phyloP scores from a whole-genome alignment of 2,797 vertebrate genomes.

The Pristis pectinata region DNA sequence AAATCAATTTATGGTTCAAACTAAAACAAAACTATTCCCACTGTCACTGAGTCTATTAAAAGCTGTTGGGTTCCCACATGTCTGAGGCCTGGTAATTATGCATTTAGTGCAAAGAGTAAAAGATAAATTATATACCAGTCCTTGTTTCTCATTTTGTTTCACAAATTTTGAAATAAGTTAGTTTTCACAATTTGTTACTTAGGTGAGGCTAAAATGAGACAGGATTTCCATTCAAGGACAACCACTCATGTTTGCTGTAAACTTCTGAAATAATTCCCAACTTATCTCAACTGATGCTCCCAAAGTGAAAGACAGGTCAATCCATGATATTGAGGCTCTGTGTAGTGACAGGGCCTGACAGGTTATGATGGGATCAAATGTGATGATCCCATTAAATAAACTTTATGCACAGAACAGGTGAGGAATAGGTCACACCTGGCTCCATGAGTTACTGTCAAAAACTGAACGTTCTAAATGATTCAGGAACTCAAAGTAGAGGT shows the following conservation, averaged over 20 bases:
- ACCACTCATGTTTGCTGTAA: neutral
- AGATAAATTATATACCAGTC: neutral
- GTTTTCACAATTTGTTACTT: neutral
- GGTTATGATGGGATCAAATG: too few species aligned
- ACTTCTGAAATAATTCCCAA: too few species aligned
- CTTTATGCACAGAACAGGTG: too few species aligned
- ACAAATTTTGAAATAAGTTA: neutral
- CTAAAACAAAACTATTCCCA: neutral
- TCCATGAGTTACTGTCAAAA: too few species aligned
- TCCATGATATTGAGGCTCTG: too few species aligned
- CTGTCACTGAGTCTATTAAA: neutral
- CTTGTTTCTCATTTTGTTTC: neutral
- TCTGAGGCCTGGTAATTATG: neutral
- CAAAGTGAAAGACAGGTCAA: too few species aligned
- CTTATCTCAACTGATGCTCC: too few species aligned
- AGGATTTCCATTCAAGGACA: neutral
- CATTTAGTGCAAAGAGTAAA: neutral
- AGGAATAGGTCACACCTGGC: too few species aligned
- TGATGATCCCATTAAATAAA: too few species aligned
- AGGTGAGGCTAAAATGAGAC: neutral
- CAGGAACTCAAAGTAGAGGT: too few species aligned
- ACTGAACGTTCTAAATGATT: too few species aligned
- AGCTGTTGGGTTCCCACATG: neutral
- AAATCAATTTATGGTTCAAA: neutral
- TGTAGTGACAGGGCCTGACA: too few species aligned